Conservation (phyloP, 2,888 invertebrate genomes). For the Nemoura dubitans region DNA sequence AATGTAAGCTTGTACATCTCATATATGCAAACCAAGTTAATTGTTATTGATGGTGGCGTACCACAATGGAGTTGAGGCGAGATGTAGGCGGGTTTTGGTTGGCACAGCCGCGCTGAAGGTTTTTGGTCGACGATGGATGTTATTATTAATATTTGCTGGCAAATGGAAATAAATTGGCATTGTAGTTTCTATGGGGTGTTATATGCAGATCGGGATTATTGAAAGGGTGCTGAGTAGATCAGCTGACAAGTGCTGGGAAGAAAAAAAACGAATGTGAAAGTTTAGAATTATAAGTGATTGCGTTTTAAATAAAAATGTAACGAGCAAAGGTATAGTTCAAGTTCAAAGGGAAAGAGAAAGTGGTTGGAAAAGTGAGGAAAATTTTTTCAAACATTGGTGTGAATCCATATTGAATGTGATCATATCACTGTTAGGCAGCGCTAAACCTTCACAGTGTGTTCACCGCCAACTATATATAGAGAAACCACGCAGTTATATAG, state of each 20-base stretch:
- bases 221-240: neutral
- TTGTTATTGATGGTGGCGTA: constrained; percentile 36
- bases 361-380: too few relatives aligned
- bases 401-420: too few relatives aligned
- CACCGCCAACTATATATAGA: too few relatives aligned
- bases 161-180: constrained; percentile 37
- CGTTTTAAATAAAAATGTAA: neutral
- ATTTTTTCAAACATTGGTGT: too few relatives aligned
- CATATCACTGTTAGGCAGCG: too few relatives aligned
- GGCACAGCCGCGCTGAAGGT: neutral
- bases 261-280: neutral
- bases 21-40: constrained; percentile 27
- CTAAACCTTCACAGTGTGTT: too few relatives aligned
- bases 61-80: neutral
- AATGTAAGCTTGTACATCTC: neutral
- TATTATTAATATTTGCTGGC: neutral
- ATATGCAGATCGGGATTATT: neutral
- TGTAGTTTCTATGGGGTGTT: neutral
- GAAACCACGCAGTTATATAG: too few relatives aligned
- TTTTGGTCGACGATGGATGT: neutral
- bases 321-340: too few relatives aligned
- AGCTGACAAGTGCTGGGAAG: neutral
- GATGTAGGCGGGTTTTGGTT: neutral
- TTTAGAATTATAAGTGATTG: neutral
- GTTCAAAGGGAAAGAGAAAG: too few relatives aligned